phyloP scores from a whole-genome alignment of 2,113 vertebrate genomes.

The Neopipo cinnamomea region DNA sequence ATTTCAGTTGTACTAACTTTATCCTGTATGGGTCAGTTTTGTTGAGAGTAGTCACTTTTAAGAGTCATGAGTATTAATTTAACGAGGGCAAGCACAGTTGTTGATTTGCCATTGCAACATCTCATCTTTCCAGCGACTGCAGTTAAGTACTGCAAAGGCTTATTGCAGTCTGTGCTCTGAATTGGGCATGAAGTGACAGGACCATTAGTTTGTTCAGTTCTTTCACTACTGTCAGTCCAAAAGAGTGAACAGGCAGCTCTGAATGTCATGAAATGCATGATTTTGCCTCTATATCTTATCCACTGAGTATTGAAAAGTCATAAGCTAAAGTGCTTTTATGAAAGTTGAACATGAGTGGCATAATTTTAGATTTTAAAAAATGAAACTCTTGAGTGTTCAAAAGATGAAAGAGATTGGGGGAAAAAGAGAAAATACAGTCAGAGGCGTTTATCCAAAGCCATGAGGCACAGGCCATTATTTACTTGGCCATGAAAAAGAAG shows the following conservation, averaged over 20 bases:
- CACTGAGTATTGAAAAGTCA: not conserved
- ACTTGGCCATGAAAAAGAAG: not conserved
- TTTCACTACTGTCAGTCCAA: not conserved
- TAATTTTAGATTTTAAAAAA: conserved; percentile 7
- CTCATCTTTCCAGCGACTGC: not conserved
- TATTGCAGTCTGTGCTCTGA: not conserved
- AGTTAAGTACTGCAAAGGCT: not conserved
- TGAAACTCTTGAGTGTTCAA: not conserved
- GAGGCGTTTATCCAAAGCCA: not conserved
- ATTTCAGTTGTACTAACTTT: not conserved
- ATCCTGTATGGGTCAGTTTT: not conserved
- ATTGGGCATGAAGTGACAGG: not conserved
- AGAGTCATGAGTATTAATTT: not conserved
- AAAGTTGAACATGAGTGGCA: not conserved
- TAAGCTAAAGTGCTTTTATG: not conserved
- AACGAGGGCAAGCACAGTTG: not conserved
- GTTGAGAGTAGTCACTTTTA: not conserved
- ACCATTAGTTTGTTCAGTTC: not conserved
- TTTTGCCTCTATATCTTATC: not conserved
- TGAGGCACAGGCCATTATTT: not conserved
- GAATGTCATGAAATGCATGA: not conserved
- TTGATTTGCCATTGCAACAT: not conserved
- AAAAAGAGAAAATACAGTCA: not conserved
- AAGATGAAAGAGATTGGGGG: not conserved
- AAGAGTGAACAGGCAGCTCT: not conserved